Evolutionary conservation across 2,113 vertebrate genomes (phyloP).

Genomic region (Axis porcinus): DNA sequence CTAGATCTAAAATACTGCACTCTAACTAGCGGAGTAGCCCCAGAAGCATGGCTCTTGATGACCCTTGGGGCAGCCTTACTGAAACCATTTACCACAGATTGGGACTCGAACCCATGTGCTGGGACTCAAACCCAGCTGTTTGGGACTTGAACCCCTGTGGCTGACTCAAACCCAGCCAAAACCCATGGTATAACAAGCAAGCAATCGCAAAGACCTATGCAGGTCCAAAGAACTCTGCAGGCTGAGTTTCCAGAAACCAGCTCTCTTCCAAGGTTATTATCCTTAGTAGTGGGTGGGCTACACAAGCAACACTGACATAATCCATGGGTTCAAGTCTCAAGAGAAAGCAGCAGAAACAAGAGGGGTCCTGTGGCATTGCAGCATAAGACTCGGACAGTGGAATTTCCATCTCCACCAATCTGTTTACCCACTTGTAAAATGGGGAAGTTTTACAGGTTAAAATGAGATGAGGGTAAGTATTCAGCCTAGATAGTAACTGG

Average conservation of each 20-base stretch:
- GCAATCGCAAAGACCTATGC: background rate
- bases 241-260: background rate
- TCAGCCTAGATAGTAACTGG: background rate
- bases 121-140: background rate
- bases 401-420: background rate
- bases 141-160: background rate
- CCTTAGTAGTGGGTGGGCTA: background rate
- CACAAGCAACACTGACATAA: background rate
- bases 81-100: background rate
- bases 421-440: background rate
- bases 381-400: fast-evolving
- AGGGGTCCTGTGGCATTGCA: background rate
- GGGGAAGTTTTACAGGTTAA: background rate
- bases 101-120: background rate
- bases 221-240: background rate
- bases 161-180: background rate
- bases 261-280: background rate
- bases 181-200: background rate
- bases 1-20: fast-evolving
- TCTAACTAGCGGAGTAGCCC: fast-evolving
- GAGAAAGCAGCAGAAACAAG: background rate
- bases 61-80: background rate
- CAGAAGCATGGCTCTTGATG: background rate
- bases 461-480: background rate
- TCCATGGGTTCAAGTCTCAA: background rate